Evolutionary conservation across 2,113 vertebrate genomes (phyloP).

Genomic region (Aleadryas rufinucha): DNA sequence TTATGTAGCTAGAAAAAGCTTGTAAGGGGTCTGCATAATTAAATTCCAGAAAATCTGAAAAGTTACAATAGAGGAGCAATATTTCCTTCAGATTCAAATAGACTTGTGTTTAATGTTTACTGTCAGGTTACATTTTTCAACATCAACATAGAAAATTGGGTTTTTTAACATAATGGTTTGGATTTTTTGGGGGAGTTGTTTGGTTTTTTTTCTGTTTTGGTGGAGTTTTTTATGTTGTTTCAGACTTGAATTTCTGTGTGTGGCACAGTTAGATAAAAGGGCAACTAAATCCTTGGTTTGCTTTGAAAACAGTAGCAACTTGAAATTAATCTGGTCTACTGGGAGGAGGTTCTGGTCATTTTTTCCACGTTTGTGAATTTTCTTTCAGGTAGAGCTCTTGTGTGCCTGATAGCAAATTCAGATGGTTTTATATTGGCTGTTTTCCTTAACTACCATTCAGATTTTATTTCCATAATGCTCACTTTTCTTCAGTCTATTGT

Average conservation of each 20-base stretch:
- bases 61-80: neutral
- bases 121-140: neutral
- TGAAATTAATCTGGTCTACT: neutral
- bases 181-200: no score
- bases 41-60: neutral
- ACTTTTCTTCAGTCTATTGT: neutral
- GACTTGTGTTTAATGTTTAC: neutral
- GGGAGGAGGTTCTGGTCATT: neutral
- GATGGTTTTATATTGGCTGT: neutral
- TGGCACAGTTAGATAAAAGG: neutral
- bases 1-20: neutral
- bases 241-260: neutral
- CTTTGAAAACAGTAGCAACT: neutral
- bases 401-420: conserved; percentile 17
- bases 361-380: neutral
- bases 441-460: neutral
- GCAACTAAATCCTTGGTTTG: neutral
- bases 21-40: neutral
- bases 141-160: neutral
- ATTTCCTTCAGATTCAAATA: neutral
- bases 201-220: neutral
- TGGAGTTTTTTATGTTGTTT: neutral
- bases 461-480: conserved; percentile 18
- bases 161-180: neutral
- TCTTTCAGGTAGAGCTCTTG: neutral